Percentiles rank a stretch among this genome's conserved stretches.
These are phyloP conservation scores for Lordiphosa clarofinis DNA, from an alignment of 1,140 invertebrate species.

Conservation along the genomic window DNA sequence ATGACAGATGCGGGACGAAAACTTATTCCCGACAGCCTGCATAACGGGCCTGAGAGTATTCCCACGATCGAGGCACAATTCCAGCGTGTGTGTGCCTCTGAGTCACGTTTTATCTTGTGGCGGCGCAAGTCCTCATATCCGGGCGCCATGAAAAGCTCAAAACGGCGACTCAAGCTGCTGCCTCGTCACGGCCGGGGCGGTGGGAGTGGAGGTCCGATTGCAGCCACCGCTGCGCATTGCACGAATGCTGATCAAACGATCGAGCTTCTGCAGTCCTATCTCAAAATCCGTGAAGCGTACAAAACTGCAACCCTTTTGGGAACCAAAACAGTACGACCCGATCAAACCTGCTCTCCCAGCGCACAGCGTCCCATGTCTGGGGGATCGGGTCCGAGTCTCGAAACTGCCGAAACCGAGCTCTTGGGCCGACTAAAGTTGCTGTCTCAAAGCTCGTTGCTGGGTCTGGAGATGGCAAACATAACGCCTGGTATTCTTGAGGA, in stretches of 20 bases:
- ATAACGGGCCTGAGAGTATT: conserved; percentile 86
- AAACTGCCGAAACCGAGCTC: conserved; percentile 13
- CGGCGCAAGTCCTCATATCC: conserved; percentile 87
- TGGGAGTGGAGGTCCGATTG: conserved; percentile 39
- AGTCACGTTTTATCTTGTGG: conserved; percentile 89
- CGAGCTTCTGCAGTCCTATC: conserved; percentile 56
- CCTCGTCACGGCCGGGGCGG: conserved; percentile 29
- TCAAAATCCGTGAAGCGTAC: conserved; percentile 53
- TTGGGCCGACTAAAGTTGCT: conserved; percentile 32
- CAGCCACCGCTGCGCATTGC: conserved; percentile 9
- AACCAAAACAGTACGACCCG: conserved; percentile 61
- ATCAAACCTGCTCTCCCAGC: conserved; percentile 66
- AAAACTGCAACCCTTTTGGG: conserved; percentile 62
- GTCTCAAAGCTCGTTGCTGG: conserved; percentile 9
- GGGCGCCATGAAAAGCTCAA: conserved; percentile 81
- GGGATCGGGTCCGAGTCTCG: conserved; percentile 7
- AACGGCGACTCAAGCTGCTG: conserved; percentile 81
- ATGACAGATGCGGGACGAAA: conserved; percentile 93
- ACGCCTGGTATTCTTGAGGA: conserved; percentile 52
- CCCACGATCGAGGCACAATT: conserved; percentile 91
- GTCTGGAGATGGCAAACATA: conserved; percentile 24
- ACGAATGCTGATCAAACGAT: conserved; percentile 50
- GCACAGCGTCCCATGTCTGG: conserved; percentile 39
- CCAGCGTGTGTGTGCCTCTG: conserved; percentile 88
- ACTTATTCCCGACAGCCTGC: conserved; percentile 88